Evolutionary conservation across 2,888 invertebrate species (phyloP), one percentile per base, ranked within the genome.

Genomic region (Leucophenga montana): DNA sequence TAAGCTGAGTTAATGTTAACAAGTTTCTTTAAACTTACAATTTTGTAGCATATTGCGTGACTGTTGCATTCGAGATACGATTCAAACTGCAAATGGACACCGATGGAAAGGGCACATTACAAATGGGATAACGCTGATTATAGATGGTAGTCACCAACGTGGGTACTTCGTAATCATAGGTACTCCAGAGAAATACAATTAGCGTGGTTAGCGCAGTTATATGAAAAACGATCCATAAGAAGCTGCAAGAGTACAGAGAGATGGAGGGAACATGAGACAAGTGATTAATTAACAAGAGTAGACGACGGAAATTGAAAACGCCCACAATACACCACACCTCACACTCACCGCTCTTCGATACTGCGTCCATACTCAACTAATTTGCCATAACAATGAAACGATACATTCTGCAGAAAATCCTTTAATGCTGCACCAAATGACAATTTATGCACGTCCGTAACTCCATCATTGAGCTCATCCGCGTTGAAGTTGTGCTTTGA

Each of bases 71-170:
- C 62, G 90, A 90, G 61, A 91, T 89, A 73, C 91, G 90, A 81
- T 93, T 93, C 39, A 90, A 82, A 72, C 90, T 91, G 78, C 93
- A 93, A 1, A 93, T 79, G 0, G 91, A 91, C 0, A 93, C 86
- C 0, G 84, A 92, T 0, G 93, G 93, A 80, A 92, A 92, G 70
- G 91, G 89, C 1, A 93, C 89, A 13, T 90, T 80, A 4, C 88
- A 84, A 31, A 92, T 90, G 0, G 91, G 90, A 82, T 90, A 91
- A 13, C 80, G 61, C 1, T 86, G 83, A 72, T 86, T 78, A 64
- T 78, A 82, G 11, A 85, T 78, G 66, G 79, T 83, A 71, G 78
- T 85, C 8, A 80, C 77, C 66, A 87, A 70, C 14, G 75, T 74
- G 20, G 79, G 78, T 39, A 75, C 73, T 3, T 74, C 76, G 39